Base-by-base conservation (phyloP, 2,797 vertebrate genomes). In the Urophycis tenuis region DNA sequence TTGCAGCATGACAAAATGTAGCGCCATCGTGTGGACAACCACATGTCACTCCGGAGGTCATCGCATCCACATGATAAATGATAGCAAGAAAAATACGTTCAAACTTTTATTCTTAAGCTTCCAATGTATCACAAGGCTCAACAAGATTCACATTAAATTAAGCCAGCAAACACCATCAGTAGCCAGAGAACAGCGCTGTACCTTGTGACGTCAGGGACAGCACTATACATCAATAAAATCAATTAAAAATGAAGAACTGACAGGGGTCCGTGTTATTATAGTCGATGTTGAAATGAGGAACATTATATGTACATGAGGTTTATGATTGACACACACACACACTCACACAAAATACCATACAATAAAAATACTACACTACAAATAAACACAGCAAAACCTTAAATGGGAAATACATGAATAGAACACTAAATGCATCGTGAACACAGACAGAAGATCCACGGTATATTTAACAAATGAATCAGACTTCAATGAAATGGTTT, bases 231-330 rank as follows among this genome's bases (percentile, higher is more conserved):
- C 15, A 36, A 80, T 36, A 78, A 17, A 30, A 41, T 71, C 60
- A 70, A 31, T 29, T 31, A 70, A 70, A 0, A 5, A 32, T 49
- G 34, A 33, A 73, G 41, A 80, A 35, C 25, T 67, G 29, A 45
- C 81, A 29, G 74, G 75, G 35, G 3, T 73, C 49, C 15, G 73
- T 39, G 75, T 17, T 39, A 81, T 14, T 74, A 29, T 10, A 32
- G 60, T 76, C 17, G 22, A 35, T 3, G 29, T 35, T n/a, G 34
- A 69, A 72, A 67, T 25, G 34, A 71, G 5, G 29, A 17, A 67
- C 73, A 75, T 30, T 49, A 25, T 81, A 84, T 85, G 74, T 85
- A 86, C 81, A 83, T 22, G 80, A 72, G 36, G 74, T 34, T 39
- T 74, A 74, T 76, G 33, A 75, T 78, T 2, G 73, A 80, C 74